phyloP scores from a whole-genome alignment of 2,113 vertebrate species.

The Terrapene triunguis region DNA sequence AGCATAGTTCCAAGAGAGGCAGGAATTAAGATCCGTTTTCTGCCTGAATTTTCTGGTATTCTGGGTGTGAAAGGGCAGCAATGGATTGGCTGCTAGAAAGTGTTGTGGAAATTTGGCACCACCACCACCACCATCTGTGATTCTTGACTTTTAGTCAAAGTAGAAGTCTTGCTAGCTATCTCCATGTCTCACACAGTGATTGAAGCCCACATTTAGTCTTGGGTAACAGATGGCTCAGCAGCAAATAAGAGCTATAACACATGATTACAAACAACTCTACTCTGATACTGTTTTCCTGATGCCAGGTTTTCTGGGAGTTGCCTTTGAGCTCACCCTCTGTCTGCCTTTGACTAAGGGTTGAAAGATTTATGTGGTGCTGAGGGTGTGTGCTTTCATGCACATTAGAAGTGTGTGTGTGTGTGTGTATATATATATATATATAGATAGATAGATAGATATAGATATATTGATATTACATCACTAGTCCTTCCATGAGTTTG shows the following conservation, averaged over 20 bases:
- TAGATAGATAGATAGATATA: too few relatives aligned
- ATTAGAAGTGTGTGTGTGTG: fast-evolving
- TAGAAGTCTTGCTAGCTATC: not conserved
- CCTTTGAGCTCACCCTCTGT: not conserved
- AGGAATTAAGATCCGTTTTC: not conserved
- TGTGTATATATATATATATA: too few relatives aligned
- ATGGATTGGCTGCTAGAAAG: not conserved
- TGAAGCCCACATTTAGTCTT: not conserved
- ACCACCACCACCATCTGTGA: not conserved
- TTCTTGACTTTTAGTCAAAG: not conserved
- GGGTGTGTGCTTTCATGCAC: not conserved
- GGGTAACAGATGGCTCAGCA: not conserved
- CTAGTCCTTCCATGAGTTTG: fast-evolving
- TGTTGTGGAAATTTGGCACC: not conserved
- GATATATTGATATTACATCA: too few relatives aligned
- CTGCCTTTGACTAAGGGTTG: fast-evolving
- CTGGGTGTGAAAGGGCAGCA: not conserved
- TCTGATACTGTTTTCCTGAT: not conserved
- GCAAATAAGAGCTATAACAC: not conserved
- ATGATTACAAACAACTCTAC: fast-evolving
- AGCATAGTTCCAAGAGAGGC: too few relatives aligned
- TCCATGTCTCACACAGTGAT: not conserved
- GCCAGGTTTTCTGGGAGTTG: not conserved
- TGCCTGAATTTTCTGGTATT: not conserved
- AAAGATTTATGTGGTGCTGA: not conserved